Evolutionary conservation across 1,140 invertebrate species (phyloP).

Genomic region (Acromyrmex heyeri): DNA sequence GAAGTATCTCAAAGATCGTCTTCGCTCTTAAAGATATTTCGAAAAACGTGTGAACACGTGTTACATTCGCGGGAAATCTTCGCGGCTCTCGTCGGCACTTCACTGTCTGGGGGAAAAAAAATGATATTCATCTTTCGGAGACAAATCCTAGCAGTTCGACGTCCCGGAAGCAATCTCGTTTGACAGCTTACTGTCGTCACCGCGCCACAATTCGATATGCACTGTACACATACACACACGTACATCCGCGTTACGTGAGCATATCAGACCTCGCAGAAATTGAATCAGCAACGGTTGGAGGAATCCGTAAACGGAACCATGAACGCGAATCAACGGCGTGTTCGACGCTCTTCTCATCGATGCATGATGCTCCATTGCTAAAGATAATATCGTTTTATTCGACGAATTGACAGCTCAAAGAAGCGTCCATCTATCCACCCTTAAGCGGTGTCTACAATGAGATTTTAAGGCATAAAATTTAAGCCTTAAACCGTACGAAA

Average conservation of each 20-base stretch:
- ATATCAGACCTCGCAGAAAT: conserved; percentile 56
- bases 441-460: background rate
- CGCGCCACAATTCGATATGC: conserved; percentile 48
- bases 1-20: background rate
- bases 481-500: no score
- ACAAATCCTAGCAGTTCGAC: conserved; percentile 41
- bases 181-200: conserved; percentile 56
- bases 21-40: background rate
- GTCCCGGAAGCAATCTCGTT: conserved; percentile 53
- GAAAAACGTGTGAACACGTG: background rate
- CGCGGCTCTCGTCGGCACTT: background rate
- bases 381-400: conserved; percentile 41
- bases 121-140: conserved; percentile 32
- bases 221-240: conserved; percentile 7
- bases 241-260: background rate
- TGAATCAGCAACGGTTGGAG: conserved; percentile 49
- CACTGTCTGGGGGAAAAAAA: conserved; percentile 6
- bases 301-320: conserved; percentile 48
- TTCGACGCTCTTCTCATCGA: conserved; percentile 3
- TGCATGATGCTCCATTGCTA: conserved; percentile 23
- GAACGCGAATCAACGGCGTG: conserved; percentile 32
- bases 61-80: background rate
- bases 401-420: conserved; percentile 9
- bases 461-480: no score
- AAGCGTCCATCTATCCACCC: background rate